Base-by-base conservation (phyloP, 2,797 vertebrate species). In the Ficedula albicollis region DNA sequence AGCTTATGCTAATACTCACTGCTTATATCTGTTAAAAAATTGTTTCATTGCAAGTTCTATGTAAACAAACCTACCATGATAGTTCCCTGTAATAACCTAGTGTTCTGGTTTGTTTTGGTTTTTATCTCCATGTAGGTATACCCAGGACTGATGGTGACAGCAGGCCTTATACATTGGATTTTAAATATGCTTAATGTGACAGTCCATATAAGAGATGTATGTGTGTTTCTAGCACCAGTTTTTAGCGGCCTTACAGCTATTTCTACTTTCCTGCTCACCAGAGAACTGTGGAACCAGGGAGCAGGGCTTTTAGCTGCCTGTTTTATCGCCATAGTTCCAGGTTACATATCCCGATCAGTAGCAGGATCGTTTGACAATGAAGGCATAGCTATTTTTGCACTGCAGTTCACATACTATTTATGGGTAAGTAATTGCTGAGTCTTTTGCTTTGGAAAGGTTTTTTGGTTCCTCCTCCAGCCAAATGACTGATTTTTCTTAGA, bases 381-480 rank as follows among this genome's bases (percentile, higher is more conserved):
- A 98, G 99, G 99, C 98, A 99, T 99, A 83, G 99, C 99, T 97
- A 99, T 99, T 98, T 99, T 99, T 97, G 99, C 99, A 95, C 98
- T 99, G 97, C 99, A 99, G 95, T 99, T 99, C 98, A 99, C 99
- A 84, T 99, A 99, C 98, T 99, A 99, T 97, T 98, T 99, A 95
- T 99, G 99, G 99, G 99, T 99, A 98, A 98, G 99, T 98, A 97
- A 96, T 94, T 97, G 62, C 92, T 59, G 63, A 63, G 73, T 97
- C 87, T 92, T 62, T 55, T 44, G 48, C 87, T 88, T 89, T 91
- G 66, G 41, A 80, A 91, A 60, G 54, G 58, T 56, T 81, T 89
- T 75, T 69, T 86, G 36, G 75, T 95, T 83, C 78, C 78, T 91
- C 46, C 84, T 94, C 87, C 68, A 88, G 84, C 82, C 59, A 76